Conservation (phyloP, 2,797 vertebrate species). For the Euthynnus affinis region DNA sequence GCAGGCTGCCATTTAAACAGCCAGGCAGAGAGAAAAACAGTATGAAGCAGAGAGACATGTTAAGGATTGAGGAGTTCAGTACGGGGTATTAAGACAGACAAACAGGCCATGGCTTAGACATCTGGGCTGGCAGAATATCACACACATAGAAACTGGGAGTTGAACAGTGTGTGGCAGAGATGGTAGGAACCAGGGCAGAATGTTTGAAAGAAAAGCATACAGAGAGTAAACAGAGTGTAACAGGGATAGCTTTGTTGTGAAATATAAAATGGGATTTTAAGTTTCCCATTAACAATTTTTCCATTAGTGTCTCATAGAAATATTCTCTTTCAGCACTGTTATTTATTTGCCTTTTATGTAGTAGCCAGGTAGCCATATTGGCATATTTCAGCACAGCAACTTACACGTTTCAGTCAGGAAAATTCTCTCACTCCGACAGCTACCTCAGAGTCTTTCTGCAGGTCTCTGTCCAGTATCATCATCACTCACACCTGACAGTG, state of each 20-base stretch:
- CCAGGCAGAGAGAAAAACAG: conserved; percentile 37
- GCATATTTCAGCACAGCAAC: background rate
- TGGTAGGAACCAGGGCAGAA: conserved; percentile 43
- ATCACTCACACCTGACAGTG: background rate
- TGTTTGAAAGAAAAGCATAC: conserved; percentile 45
- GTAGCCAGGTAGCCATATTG: background rate
- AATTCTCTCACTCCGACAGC: background rate
- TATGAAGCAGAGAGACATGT: conserved; percentile 31
- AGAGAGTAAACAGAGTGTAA: conserved; percentile 41
- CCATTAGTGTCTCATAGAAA: conserved; percentile 33
- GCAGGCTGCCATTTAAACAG: conserved; percentile 50
- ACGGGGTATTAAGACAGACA: conserved; percentile 52
- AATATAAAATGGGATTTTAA: conserved; percentile 54
- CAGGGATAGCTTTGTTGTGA: conserved; percentile 46
- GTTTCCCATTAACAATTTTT: conserved; percentile 42
- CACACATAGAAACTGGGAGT: conserved; percentile 46
- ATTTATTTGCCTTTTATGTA: conserved; percentile 31
- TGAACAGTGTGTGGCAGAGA: conserved; percentile 51
- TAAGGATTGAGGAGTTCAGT: conserved; percentile 38
- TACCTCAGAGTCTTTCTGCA: background rate
- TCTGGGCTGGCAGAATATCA: conserved; percentile 63
- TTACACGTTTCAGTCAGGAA: background rate
- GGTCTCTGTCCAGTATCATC: background rate
- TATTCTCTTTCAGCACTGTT: conserved; percentile 1
- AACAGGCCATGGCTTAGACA: conserved; percentile 51